Evolutionary conservation across 2,888 invertebrate genomes (phyloP), one percentile per base, ranked within the genome.

Genomic region (Julus scandinavius): DNA sequence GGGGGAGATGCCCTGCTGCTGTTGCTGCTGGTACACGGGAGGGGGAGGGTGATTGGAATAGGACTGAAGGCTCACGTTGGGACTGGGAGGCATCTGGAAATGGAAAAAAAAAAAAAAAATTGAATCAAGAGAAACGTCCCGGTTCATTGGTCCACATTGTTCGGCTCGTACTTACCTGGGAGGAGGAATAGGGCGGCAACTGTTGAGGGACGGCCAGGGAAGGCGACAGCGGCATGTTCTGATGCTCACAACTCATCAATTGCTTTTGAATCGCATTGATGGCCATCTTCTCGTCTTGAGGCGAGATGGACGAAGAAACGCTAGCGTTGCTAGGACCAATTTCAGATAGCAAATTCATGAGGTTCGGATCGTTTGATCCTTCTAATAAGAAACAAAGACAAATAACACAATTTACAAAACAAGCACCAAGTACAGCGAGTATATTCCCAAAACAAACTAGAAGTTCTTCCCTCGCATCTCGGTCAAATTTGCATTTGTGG

Each of bases 211-310:
- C 89, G 83, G 58, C 83, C n/a, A 89, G 54, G 40, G 88, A 87
- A 38, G 89, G 88, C 50, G 89, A 88, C 45, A 88, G 13, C 29
- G 89, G 88, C 20, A 89, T 20, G 63, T 87, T 88, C 85, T 88
- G 89, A 29, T 72, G 94, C 92, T 97, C 97, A 91, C 95, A 96
- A 91, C 95, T 96, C 97, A 98, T 98, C 91, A 98, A 93, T 91
- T 96, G 96, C 92, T 96, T 96, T 91, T 97, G 96, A 91, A 98
- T 98, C 86, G 96, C 97, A 91, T 95, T 96, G 90, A 98, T 98
- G 89, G 96, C 96, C 93, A 95, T 95, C 92, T 95, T 95, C 91
- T 96, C 96, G 91, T 95, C 91, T 38, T 91, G 89, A 80, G 91
- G 91, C 13, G 90, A 89, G 86, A 89, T 88, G 87, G 87, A 86